Evolutionary conservation across 1,140 invertebrate species (phyloP).

Genomic region (Tribolium castaneum): DNA sequence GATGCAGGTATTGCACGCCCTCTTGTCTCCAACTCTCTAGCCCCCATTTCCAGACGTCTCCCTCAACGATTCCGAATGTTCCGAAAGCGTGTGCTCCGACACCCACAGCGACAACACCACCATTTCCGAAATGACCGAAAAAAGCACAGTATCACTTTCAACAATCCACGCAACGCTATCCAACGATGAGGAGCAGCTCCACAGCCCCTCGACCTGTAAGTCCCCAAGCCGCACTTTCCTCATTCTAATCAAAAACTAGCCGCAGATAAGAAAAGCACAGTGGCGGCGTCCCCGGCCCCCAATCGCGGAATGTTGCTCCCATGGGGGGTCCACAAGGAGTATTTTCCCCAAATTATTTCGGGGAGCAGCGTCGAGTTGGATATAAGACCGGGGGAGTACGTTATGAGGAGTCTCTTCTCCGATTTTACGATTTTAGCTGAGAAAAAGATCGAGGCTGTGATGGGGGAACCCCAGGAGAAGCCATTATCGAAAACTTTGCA

Average conservation of each 20-base stretch:
- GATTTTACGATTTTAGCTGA: constrained; percentile 95
- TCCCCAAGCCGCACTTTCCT: neutral
- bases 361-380: constrained; percentile 70
- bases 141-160: constrained; percentile 56
- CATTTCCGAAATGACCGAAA: constrained; percentile 54
- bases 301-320: constrained; percentile 71
- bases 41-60: constrained; percentile 47
- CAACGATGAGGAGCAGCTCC: constrained; percentile 21
- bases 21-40: neutral
- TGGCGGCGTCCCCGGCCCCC: neutral
- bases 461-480: constrained; percentile 91
- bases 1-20: neutral
- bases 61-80: constrained; percentile 58
- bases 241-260: neutral
- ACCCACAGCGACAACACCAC: constrained; percentile 58
- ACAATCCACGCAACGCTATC: constrained; percentile 55
- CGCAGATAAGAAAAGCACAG: neutral
- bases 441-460: constrained; percentile 94
- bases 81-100: constrained; percentile 57
- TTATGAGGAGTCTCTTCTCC: constrained; percentile 92
- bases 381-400: constrained; percentile 90
- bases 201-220: constrained; percentile 11
- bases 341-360: constrained; percentile 66
- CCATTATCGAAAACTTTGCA: constrained; percentile 93
- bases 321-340: constrained; percentile 85